These are phyloP conservation scores for Ursus arctos DNA, from an alignment of 2,113 vertebrate genomes.

Conservation along the genomic window DNA sequence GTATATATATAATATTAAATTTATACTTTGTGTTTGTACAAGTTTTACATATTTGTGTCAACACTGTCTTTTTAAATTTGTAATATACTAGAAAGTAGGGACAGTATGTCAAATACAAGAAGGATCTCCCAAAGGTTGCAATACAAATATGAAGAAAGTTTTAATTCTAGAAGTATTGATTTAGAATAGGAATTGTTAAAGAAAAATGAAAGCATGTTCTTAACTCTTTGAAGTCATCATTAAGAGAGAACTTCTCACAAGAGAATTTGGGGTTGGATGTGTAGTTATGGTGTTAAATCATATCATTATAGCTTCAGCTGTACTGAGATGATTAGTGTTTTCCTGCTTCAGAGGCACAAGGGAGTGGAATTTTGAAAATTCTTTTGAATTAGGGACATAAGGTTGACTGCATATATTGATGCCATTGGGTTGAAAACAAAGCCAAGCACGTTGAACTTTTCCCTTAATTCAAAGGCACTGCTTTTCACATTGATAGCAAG, in stretches of 20 bases:
- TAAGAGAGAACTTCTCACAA: slow-evolving; percentile 11
- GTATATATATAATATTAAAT: neutral
- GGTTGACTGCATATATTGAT: neutral
- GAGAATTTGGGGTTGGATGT: neutral
- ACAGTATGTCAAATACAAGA: neutral
- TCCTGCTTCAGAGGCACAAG: neutral
- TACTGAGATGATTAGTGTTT: slow-evolving; percentile 10
- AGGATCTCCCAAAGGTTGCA: neutral
- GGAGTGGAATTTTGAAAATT: slow-evolving; percentile 48
- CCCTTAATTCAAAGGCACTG: slow-evolving; percentile 66
- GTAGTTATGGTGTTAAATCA: neutral
- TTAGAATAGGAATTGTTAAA: neutral
- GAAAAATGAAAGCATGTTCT: neutral
- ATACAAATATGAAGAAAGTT: neutral
- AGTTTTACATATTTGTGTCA: neutral
- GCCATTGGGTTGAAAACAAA: slow-evolving; percentile 43
- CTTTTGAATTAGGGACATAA: neutral
- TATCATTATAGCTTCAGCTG: neutral
- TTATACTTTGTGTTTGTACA: neutral
- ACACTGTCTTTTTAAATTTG: neutral
- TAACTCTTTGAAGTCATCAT: neutral
- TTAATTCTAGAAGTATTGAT: neutral
- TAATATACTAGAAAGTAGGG: neutral
- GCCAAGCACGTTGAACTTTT: slow-evolving; percentile 64
- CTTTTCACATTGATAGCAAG: slow-evolving; percentile 71